These are phyloP conservation scores for Ochropleura leucogaster DNA, from an alignment of 2,888 invertebrate species.

Conservation along the genomic window DNA sequence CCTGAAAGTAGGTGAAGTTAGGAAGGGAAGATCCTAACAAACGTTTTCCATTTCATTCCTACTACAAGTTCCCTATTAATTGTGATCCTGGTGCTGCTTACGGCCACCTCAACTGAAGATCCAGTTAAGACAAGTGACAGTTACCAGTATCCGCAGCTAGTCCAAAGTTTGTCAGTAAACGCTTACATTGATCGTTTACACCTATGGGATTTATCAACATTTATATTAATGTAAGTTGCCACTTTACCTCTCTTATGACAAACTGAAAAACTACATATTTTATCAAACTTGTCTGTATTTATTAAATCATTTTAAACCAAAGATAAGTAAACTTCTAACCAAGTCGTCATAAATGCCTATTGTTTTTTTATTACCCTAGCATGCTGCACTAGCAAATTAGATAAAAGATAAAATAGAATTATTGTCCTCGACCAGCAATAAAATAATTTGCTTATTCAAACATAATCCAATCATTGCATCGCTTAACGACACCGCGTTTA, in stretches of 20 bases:
- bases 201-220: background rate
- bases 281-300: background rate
- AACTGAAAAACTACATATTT: background rate
- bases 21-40: background rate
- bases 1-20: background rate
- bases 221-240: background rate
- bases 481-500: slow-evolving; percentile 23
- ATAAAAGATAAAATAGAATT: slow-evolving; percentile 51
- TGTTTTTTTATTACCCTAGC: slow-evolving; percentile 14
- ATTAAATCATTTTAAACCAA: background rate
- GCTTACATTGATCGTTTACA: background rate
- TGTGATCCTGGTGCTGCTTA: background rate
- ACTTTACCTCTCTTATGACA: background rate
- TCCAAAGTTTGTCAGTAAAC: background rate
- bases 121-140: background rate
- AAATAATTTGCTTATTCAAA: slow-evolving; percentile 47
- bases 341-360: slow-evolving; percentile 10
- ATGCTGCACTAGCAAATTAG: slow-evolving; percentile 23
- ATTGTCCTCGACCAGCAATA: slow-evolving; percentile 39
- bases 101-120: background rate
- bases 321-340: slow-evolving; percentile 12
- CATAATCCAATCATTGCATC: slow-evolving; percentile 38
- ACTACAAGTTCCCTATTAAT: background rate
- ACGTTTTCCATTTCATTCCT: background rate
- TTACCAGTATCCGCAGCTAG: background rate